These are phyloP conservation scores for Anthrax anthrax DNA, from an alignment of 2,888 invertebrate genomes.

Conservation along the genomic window DNA sequence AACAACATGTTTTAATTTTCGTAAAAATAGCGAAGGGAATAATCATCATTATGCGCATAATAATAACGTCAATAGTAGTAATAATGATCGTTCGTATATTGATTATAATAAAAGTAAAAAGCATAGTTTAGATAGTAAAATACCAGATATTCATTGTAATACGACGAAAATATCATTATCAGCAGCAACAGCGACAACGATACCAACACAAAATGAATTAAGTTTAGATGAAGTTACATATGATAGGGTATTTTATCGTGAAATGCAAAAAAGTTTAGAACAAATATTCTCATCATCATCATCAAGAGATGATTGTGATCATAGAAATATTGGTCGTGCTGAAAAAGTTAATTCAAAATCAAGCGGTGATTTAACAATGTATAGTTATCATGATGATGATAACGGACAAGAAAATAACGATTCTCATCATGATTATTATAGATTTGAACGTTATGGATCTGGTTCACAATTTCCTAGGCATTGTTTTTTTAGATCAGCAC, in stretches of 20 bases:
- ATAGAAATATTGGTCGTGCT: constrained; percentile 11
- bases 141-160: constrained; percentile 15
- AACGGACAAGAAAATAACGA: constrained; percentile 13
- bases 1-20: constrained; percentile 26
- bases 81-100: constrained; percentile 1
- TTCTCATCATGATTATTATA: constrained; percentile 15
- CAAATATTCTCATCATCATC: constrained; percentile 22
- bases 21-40: constrained; percentile 14
- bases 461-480: constrained; percentile 32
- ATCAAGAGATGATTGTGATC: neutral
- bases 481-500: constrained; percentile 28
- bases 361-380: constrained; percentile 32
- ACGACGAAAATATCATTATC: constrained; percentile 2
- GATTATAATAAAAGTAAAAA: constrained; percentile 20
- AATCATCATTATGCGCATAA: constrained; percentile 7
- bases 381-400: constrained; percentile 17
- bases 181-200: neutral
- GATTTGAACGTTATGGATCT: constrained; percentile 30
- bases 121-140: constrained; percentile 30
- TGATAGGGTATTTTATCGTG: constrained; percentile 30
- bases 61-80: constrained; percentile 9
- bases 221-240: constrained; percentile 27
- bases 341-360: constrained; percentile 31
- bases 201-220: neutral
- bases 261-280: constrained; percentile 26